These are phyloP conservation scores for Ectropis grisescens DNA, from an alignment of 1,140 invertebrate species.

Conservation along the genomic window DNA sequence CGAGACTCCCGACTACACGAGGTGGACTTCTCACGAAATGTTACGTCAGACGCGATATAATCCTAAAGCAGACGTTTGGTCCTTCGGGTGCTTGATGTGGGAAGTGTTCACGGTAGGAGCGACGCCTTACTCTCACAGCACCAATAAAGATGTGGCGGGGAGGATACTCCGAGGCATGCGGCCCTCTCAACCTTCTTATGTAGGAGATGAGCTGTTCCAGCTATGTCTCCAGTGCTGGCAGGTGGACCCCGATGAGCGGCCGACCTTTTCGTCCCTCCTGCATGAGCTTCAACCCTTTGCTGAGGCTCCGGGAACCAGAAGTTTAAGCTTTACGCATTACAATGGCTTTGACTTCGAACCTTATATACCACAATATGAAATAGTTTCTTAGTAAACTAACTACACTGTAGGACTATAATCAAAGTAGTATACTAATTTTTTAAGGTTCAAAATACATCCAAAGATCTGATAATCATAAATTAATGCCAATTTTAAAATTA, in stretches of 20 bases:
- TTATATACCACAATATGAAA: slow-evolving; percentile 56
- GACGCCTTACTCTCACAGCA: slow-evolving; percentile 81
- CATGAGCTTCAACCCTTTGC: slow-evolving; percentile 38
- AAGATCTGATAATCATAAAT: slow-evolving; percentile 9
- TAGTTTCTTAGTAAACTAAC: slow-evolving; percentile 26
- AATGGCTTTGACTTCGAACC: slow-evolving; percentile 63
- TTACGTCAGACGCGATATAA: slow-evolving; percentile 76
- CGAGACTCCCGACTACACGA: slow-evolving; percentile 75
- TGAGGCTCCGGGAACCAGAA: slow-evolving; percentile 33
- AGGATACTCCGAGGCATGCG: slow-evolving; percentile 77
- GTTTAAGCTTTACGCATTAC: slow-evolving; percentile 60
- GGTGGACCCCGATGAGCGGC: slow-evolving; percentile 83
- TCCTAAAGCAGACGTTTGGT: slow-evolving; percentile 85
- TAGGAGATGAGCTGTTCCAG: slow-evolving; percentile 85
- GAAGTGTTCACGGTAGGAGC: slow-evolving; percentile 87
- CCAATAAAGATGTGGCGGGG: slow-evolving; percentile 77
- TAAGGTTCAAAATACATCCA: slow-evolving; percentile 9
- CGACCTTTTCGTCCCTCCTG: slow-evolving; percentile 51
- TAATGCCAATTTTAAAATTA: no score
- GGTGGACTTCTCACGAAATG: slow-evolving; percentile 85
- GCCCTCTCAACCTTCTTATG: slow-evolving; percentile 79
- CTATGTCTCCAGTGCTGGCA: slow-evolving; percentile 89
- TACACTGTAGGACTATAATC: slow-evolving; percentile 5
- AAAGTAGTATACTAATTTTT: slow-evolving; percentile 4
- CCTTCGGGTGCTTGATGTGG: slow-evolving; percentile 86